phyloP scores from a whole-genome alignment of 2,888 invertebrate species.

The Fragum fragum region DNA sequence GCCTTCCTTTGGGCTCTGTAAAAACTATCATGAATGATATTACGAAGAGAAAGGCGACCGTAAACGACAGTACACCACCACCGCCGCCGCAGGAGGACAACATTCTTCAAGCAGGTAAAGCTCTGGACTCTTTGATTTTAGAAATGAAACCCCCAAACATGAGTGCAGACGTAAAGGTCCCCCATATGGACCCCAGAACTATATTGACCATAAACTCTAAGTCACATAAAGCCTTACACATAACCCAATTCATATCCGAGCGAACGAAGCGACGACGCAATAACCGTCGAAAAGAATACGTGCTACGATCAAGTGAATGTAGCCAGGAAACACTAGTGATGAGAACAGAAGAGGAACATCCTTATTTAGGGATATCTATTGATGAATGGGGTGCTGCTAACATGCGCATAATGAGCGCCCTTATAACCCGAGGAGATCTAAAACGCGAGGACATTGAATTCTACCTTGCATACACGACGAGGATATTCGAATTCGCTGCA shows the following conservation, averaged over 20 bases:
- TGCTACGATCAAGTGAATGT: not conserved
- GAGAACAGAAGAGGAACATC: conserved; percentile 34
- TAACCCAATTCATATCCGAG: conserved; percentile 39
- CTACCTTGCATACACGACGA: conserved; percentile 48
- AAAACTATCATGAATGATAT: conserved; percentile 24
- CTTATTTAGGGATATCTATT: conserved; percentile 34
- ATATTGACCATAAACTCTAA: conserved; percentile 35
- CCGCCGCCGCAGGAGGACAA: not conserved
- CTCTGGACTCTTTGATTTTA: conserved; percentile 11
- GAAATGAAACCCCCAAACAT: not conserved
- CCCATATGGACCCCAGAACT: conserved; percentile 34
- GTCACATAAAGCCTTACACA: conserved; percentile 36
- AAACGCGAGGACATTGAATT: conserved; percentile 34
- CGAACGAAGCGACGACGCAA: conserved; percentile 37
- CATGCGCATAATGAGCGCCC: conserved; percentile 35
- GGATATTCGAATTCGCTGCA: conserved; percentile 49
- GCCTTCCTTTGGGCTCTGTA: conserved; percentile 25
- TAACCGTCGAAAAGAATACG: conserved; percentile 33
- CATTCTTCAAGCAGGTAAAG: conserved; percentile 28
- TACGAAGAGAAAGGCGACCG: no score
- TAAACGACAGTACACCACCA: not conserved
- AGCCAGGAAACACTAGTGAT: conserved; percentile 32
- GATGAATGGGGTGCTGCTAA: conserved; percentile 43
- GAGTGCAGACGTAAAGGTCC: not conserved
- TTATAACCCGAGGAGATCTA: conserved; percentile 3